These are phyloP conservation scores for Lampris incognitus DNA, from an alignment of 2,113 vertebrate genomes.

Conservation along the genomic window DNA sequence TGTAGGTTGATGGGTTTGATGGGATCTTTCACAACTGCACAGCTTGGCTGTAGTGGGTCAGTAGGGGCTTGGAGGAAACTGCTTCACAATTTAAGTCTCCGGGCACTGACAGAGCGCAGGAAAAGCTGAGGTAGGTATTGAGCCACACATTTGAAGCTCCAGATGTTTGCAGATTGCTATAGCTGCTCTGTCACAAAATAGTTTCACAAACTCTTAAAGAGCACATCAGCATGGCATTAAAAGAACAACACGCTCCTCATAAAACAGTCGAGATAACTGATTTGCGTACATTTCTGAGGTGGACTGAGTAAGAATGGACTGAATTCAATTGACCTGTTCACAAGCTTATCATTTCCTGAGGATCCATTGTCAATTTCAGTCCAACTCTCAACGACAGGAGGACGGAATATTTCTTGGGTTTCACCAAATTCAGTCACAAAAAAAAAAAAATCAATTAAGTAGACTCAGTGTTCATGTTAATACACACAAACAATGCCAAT, in stretches of 20 bases:
- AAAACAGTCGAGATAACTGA: background rate
- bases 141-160: background rate
- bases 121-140: background rate
- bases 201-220: background rate
- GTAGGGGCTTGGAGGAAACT: constrained; percentile 8
- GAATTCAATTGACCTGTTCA: too few relatives aligned
- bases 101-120: background rate
- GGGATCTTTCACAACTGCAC: background rate
- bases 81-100: background rate
- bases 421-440: too few relatives aligned
- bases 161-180: background rate
- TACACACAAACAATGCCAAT: too few relatives aligned
- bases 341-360: too few relatives aligned
- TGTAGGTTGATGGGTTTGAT: constrained; percentile 1
- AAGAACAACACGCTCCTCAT: background rate
- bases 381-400: too few relatives aligned
- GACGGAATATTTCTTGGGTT: too few relatives aligned
- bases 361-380: too few relatives aligned
- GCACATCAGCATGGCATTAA: background rate
- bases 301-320: background rate
- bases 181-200: background rate
- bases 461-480: too few relatives aligned
- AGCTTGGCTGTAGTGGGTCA: constrained; percentile 2
- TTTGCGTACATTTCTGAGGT: background rate
- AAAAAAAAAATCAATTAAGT: too few relatives aligned